A percentile compares a stretch with the other conserved stretches of the same genome.
These are phyloP conservation scores for Myripristis jacobus DNA, from an alignment of 2,797 vertebrate genomes.

Conservation along the genomic window DNA sequence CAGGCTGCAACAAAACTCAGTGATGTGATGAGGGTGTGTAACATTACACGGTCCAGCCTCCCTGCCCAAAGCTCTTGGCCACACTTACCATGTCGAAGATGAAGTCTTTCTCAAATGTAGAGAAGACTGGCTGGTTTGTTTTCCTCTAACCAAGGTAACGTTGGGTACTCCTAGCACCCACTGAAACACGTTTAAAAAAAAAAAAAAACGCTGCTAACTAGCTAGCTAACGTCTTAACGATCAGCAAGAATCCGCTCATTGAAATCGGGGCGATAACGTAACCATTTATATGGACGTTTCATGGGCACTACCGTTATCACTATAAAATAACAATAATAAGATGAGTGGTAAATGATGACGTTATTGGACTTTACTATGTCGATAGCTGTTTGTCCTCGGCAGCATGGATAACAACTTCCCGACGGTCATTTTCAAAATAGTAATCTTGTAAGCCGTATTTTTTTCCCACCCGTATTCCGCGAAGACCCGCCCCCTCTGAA, in stretches of 20 bases:
- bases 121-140: slow-evolving; percentile 21
- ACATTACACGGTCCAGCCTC: neutral
- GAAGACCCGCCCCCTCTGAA: too few species aligned
- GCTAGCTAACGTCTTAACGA: neutral
- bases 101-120: neutral
- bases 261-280: neutral
- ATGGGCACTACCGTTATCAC: neutral
- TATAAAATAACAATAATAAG: neutral
- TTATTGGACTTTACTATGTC: neutral
- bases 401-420: slow-evolving; percentile 23
- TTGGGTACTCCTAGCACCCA: neutral
- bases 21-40: neutral
- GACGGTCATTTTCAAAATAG: slow-evolving; percentile 49
- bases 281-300: too few species aligned
- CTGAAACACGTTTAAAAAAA: neutral
- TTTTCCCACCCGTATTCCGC: too few species aligned
- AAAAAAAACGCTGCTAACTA: neutral
- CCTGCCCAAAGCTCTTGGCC: neutral
- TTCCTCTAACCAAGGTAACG: slow-evolving; percentile 45
- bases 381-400: neutral
- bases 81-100: slow-evolving; percentile 10
- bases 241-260: neutral
- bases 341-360: neutral
- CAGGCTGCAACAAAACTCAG: neutral
- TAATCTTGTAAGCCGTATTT: accelerated